Base-by-base conservation (phyloP, 2,113 vertebrate genomes). In the Burhinus bistriatus region DNA sequence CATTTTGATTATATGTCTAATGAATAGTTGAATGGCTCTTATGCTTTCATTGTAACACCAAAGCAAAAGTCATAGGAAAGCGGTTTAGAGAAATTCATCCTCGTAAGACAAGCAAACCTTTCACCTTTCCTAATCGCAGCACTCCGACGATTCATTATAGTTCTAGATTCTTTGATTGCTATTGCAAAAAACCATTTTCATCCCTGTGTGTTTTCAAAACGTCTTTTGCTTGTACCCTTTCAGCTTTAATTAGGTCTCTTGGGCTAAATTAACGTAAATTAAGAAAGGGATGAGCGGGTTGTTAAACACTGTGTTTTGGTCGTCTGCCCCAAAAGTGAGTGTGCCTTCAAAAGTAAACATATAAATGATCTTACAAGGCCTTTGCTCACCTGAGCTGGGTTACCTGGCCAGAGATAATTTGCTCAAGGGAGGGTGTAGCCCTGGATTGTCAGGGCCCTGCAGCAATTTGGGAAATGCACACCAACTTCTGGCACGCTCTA, bases 201-300 rank as follows among this genome's bases (percentile, higher is more conserved):
- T 5, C 5, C 7, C 11, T 34, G 26, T 4, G 6, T 72, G 44
- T 83, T 66, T 91, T 42, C 62, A 80, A 55, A 96, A 90, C 3
- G 51, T 93, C 86, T 93, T 94, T 95, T 95, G 52, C 69, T 89
- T 91, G 44, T 89, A 27, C 26, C 58, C 19, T 95, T 96, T 90
- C 57, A 89, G 58, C 47, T 97, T 94, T 96, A 95, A 93, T 94
- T 95, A 57, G 42, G 27, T 87, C 78, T 97, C 89, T 34, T 79
- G 84, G 87, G 82, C 32, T 14, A 58, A 90, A 89, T 32, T 45
- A 21, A 20, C 9, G n/a, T 27, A 30, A 82, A 95, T 90, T 66
- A 59, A 81, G 95, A 75, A 44, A 44, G 23, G 40, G n/a, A 36
- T n/a, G n/a, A 40, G 30, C 85, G 12, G 4, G 8, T 54, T 44